Evolutionary conservation across 2,797 vertebrate genomes (phyloP), one percentile per base, ranked within the genome.

Genomic region (Diglossa cyanea): DNA sequence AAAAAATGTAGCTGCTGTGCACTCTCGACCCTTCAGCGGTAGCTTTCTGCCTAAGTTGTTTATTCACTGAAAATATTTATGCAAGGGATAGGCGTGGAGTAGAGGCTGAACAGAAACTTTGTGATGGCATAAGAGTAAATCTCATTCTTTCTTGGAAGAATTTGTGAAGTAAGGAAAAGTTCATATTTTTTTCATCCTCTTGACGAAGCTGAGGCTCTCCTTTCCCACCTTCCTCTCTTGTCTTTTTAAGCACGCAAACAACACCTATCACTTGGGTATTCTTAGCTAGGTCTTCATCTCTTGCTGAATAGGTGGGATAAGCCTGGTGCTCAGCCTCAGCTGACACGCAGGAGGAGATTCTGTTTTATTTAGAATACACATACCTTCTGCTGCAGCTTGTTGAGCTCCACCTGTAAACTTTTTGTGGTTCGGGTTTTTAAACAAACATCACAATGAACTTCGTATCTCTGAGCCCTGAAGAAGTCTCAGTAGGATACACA

Each of bases 361-460:
- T 66, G 3, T 68, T 93, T 95, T 86, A n/a, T 90, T 88, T 87
- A 51, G 73, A 92, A 40, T 74, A 40, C 17, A 76, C 30, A 75
- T 87, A 42, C n/a, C 31, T 92, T 86, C 80, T 85, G 31, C 70
- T 88, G 45, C 35, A 71, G 62, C 57, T 88, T 92, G 60, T 81
- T 89, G 79, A 88, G 53, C 50, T 76, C 53, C 87, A 77, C 78
- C 83, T 35, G 5, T 53, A 89, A 94, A 80, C 44, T 50, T 65
- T n/a, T 66, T 2, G 14, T 71, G 72, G 30, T 77, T 45, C 71
- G 15, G 0, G 2, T 72, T 87, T 85, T 97, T 63, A 90, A 81
- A 94, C 90, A 96, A 95, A 88, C 55, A 78, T 86, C 77, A 90
- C 90, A 88, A 92, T 88, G 48, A 79, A 35, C 61, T 90, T 50